These are phyloP conservation scores for Paraplagusia blochii DNA, from an alignment of 2,113 vertebrate genomes.

Conservation along the genomic window DNA sequence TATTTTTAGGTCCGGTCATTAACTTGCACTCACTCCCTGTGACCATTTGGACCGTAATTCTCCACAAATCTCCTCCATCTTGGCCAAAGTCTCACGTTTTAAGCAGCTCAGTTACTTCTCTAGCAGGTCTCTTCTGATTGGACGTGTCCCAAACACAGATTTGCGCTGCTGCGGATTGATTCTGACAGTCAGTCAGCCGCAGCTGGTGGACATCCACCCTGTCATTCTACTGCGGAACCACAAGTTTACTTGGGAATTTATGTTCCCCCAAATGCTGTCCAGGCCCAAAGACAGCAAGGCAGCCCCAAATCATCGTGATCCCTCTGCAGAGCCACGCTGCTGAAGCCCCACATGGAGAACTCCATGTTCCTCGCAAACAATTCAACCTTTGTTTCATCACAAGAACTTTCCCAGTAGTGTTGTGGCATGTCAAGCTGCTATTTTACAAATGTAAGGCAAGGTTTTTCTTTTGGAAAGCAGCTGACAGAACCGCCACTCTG, in stretches of 20 bases:
- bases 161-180: background rate
- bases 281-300: background rate
- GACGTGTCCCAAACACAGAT: background rate
- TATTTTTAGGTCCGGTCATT: no score
- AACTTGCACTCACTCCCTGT: no score
- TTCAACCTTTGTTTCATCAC: background rate
- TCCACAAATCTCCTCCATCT: no score
- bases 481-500: no score
- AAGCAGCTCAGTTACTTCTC: no score
- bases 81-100: no score
- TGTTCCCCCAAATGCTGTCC: background rate
- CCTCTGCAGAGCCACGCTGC: background rate
- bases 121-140: background rate
- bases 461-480: no score
- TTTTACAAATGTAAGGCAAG: background rate
- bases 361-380: background rate
- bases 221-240: background rate
- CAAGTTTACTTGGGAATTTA: background rate
- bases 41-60: no score
- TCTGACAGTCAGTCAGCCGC: background rate
- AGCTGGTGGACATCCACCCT: background rate
- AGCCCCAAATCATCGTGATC: background rate
- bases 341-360: background rate
- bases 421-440: background rate
- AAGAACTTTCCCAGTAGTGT: background rate